These are phyloP conservation scores for Agapostemon virescens DNA, from an alignment of 2,888 invertebrate species.

Conservation along the genomic window DNA sequence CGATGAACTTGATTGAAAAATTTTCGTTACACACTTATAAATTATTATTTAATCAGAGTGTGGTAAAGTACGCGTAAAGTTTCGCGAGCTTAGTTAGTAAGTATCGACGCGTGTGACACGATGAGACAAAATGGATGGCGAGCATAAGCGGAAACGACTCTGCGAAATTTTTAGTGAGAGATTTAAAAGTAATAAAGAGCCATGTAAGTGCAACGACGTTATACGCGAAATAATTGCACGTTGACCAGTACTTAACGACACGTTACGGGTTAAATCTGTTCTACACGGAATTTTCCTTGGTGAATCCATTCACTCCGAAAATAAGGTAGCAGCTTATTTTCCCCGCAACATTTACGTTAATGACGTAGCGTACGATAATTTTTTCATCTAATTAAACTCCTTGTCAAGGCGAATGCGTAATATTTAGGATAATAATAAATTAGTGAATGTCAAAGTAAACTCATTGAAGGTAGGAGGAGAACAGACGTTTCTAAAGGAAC, in stretches of 20 bases:
- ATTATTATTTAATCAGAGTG: slow-evolving; percentile 7
- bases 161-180: slow-evolving; percentile 11
- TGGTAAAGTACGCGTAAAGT: background rate
- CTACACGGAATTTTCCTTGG: slow-evolving; percentile 36
- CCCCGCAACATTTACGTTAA: background rate
- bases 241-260: background rate
- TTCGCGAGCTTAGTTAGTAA: too few species aligned
- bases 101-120: background rate
- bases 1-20: background rate
- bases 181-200: background rate
- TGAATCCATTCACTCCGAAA: background rate
- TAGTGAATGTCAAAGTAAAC: background rate
- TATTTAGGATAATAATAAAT: background rate
- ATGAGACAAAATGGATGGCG: background rate
- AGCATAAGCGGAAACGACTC: background rate
- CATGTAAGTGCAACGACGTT: background rate
- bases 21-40: background rate
- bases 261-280: slow-evolving; percentile 35
- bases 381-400: background rate
- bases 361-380: background rate
- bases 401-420: background rate
- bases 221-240: background rate
- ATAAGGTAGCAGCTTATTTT: background rate
- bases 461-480: background rate
- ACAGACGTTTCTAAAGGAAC: slow-evolving; percentile 3